phyloP scores from a whole-genome alignment of 2,888 invertebrate species.

The Diaphora mendica region DNA sequence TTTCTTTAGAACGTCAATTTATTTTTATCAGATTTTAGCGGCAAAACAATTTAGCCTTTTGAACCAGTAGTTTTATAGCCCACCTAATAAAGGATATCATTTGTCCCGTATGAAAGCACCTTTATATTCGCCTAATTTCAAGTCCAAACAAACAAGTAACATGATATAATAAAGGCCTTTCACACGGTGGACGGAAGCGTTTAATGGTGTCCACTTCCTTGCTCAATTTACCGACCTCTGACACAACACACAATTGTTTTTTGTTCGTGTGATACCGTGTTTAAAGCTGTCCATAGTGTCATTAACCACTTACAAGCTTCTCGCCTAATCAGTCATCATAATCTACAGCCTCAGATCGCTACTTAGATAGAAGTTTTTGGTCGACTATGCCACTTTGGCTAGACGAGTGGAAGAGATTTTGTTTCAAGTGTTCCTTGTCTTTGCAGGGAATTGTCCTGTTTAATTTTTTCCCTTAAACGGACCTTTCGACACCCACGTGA shows the following conservation, averaged over 20 bases:
- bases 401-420: no score
- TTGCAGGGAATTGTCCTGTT: no score
- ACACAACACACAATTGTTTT: not conserved
- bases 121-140: not conserved
- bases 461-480: not conserved
- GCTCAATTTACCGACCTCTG: conserved; percentile 8
- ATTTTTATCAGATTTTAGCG: no score
- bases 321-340: no score
- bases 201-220: conserved; percentile 22
- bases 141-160: conserved; percentile 10
- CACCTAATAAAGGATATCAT: not conserved
- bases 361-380: no score
- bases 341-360: no score
- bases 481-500: no score
- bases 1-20: no score
- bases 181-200: conserved; percentile 21
- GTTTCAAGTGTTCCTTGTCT: no score
- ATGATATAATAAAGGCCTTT: conserved; percentile 4
- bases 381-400: no score
- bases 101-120: not conserved
- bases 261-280: not conserved
- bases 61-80: no score
- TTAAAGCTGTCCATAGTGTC: not conserved
- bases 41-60: no score
- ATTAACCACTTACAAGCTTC: not conserved